Conservation (phyloP, 2,113 vertebrate species). For the Scortum barcoo region DNA sequence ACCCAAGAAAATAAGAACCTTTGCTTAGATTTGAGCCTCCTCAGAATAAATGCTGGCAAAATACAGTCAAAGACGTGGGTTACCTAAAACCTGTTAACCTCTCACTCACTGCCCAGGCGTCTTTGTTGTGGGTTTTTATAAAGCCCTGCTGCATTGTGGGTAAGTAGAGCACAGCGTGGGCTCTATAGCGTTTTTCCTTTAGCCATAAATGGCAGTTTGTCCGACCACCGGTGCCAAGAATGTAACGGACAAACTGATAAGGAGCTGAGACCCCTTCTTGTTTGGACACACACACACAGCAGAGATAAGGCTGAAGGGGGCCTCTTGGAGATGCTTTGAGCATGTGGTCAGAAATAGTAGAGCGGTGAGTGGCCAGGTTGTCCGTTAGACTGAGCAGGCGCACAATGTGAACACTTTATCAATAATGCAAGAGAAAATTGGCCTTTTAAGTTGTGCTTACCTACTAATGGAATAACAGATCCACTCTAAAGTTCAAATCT, state of each 20-base stretch:
- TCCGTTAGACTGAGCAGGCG: slow-evolving; percentile 36
- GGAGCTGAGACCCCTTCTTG: slow-evolving; percentile 43
- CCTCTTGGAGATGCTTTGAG: slow-evolving; percentile 53
- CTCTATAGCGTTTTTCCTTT: slow-evolving; percentile 25
- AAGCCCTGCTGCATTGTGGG: slow-evolving; percentile 73
- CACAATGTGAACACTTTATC: slow-evolving; percentile 37
- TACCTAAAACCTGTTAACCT: slow-evolving; percentile 1
- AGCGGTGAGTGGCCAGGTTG: slow-evolving; percentile 32
- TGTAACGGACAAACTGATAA: slow-evolving; percentile 83
- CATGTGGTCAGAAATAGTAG: slow-evolving; percentile 66
- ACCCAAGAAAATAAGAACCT: slow-evolving; percentile 10
- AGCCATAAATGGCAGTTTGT: slow-evolving; percentile 79
- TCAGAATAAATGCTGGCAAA: neutral
- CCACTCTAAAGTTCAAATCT: slow-evolving; percentile 27
- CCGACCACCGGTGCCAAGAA: slow-evolving; percentile 70
- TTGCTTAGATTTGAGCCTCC: neutral
- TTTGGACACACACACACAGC: slow-evolving; percentile 13
- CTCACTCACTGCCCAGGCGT: slow-evolving; percentile 1
- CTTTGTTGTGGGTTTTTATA: slow-evolving; percentile 54
- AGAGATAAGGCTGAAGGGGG: slow-evolving; percentile 65
- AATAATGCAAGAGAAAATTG: slow-evolving; percentile 61
- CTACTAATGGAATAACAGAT: slow-evolving; percentile 52
- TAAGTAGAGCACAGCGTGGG: slow-evolving; percentile 44
- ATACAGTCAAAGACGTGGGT: neutral
- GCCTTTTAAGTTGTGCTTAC: slow-evolving; percentile 24